These are phyloP conservation scores for Urechis unicinctus DNA, from an alignment of 2,888 invertebrate genomes.

Conservation along the genomic window DNA sequence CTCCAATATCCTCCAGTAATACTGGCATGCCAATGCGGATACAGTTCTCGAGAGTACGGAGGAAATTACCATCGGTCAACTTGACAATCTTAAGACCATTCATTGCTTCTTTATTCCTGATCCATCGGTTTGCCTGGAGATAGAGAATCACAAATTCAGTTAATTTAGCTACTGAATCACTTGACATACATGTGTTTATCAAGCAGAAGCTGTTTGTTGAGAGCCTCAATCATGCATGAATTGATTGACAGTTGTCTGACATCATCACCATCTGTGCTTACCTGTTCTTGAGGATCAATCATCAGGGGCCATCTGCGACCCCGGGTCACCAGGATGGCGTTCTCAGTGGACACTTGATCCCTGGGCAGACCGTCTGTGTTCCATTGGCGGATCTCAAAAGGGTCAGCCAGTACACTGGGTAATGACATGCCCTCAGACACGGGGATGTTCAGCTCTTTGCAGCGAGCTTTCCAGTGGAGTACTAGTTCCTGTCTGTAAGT, in stretches of 20 bases:
- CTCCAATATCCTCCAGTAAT: conserved; percentile 49
- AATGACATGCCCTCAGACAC: conserved; percentile 65
- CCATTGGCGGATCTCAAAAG: conserved; percentile 61
- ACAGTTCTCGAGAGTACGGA: conserved; percentile 50
- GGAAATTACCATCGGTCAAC: conserved; percentile 46
- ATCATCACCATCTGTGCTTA: too few species aligned
- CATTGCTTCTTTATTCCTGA: conserved; percentile 43
- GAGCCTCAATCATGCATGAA: too few species aligned
- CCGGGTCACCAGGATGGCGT: conserved; percentile 50
- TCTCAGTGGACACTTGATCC: conserved; percentile 51
- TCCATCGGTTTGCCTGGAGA: conserved; percentile 50
- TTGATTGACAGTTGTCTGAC: too few species aligned
- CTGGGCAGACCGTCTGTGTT: conserved; percentile 49
- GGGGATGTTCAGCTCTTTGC: conserved; percentile 63
- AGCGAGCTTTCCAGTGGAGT: conserved; percentile 63
- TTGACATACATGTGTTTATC: too few species aligned
- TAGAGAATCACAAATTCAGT: neutral
- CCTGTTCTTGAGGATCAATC: conserved; percentile 53
- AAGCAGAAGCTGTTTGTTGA: too few species aligned
- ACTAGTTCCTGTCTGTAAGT: conserved; percentile 55
- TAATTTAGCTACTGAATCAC: neutral
- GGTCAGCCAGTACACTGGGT: conserved; percentile 47
- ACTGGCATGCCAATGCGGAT: conserved; percentile 52
- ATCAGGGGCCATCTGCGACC: conserved; percentile 52
- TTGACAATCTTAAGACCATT: conserved; percentile 50